Conservation (phyloP, 2,888 invertebrate species). For the Cinara cedri region DNA sequence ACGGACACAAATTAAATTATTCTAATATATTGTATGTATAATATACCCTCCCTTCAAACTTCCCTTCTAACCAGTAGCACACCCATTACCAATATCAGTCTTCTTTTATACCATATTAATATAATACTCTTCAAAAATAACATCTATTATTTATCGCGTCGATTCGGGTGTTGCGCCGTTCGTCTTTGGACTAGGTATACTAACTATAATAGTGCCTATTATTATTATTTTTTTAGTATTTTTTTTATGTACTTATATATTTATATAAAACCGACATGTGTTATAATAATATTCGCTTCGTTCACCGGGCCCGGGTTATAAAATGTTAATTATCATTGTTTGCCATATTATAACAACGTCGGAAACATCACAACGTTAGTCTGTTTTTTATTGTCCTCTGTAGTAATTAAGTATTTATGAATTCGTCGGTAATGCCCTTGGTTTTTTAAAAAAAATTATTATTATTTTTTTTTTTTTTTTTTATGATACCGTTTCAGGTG, state of each 20-base stretch:
- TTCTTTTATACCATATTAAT: no score
- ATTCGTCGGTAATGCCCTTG: slow-evolving; percentile 55
- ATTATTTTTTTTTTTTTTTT: slow-evolving; percentile 35
- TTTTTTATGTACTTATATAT: slow-evolving; percentile 26
- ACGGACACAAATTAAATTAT: no score
- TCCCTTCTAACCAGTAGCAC: no score
- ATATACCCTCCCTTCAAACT: no score
- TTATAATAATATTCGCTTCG: slow-evolving; percentile 43
- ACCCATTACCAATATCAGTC: no score
- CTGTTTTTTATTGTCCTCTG: slow-evolving; percentile 53
- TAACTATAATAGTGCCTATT: no score
- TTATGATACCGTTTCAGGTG: slow-evolving; percentile 50
- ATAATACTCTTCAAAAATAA: no score
- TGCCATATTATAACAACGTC: slow-evolving; percentile 46
- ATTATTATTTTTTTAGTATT: slow-evolving; percentile 21
- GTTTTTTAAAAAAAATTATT: slow-evolving; percentile 7
- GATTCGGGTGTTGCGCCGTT: no score
- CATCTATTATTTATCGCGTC: no score
- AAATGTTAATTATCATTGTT: slow-evolving; percentile 55
- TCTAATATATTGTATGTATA: no score
- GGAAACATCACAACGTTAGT: slow-evolving; percentile 53
- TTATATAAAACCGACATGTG: slow-evolving; percentile 51
- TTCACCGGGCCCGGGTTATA: slow-evolving; percentile 46
- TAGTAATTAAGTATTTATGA: slow-evolving; percentile 56
- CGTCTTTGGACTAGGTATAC: background rate